Conservation (phyloP, 1,140 invertebrate genomes). For the Sycobia sp. region DNA sequence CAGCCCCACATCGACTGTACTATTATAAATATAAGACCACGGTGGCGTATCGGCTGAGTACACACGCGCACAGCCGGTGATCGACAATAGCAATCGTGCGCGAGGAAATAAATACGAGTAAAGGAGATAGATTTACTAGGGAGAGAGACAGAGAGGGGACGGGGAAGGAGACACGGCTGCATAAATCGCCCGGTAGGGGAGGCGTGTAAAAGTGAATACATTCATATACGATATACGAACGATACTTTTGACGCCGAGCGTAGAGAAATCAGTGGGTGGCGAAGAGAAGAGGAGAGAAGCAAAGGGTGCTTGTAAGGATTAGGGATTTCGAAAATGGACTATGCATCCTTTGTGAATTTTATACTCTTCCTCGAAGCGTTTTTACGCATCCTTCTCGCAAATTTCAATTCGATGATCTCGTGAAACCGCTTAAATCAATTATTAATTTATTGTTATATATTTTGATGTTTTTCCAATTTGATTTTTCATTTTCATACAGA, state of each 20-base stretch:
- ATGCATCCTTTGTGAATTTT: constrained; percentile 62
- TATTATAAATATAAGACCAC: no score
- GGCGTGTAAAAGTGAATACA: not conserved
- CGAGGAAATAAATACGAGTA: constrained; percentile 32
- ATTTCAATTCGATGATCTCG: no score
- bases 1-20: no score
- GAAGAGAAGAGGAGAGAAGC: no score
- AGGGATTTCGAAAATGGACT: constrained; percentile 61
- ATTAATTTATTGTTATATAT: no score
- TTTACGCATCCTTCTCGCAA: no score
- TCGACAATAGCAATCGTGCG: not conserved
- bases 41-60: constrained; percentile 54
- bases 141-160: constrained; percentile 37
- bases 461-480: no score
- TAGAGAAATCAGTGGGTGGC: no score
- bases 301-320: constrained; percentile 61
- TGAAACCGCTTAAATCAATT: no score
- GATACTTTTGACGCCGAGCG: not conserved
- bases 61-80: constrained; percentile 46
- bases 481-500: no score
- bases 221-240: not conserved
- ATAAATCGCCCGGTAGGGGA: not conserved
- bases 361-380: constrained; percentile 50
- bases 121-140: constrained; percentile 40
- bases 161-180: not conserved